These are phyloP conservation scores for Onychomys leucogaster DNA, from an alignment of 2,797 vertebrate genomes.

Conservation along the genomic window DNA sequence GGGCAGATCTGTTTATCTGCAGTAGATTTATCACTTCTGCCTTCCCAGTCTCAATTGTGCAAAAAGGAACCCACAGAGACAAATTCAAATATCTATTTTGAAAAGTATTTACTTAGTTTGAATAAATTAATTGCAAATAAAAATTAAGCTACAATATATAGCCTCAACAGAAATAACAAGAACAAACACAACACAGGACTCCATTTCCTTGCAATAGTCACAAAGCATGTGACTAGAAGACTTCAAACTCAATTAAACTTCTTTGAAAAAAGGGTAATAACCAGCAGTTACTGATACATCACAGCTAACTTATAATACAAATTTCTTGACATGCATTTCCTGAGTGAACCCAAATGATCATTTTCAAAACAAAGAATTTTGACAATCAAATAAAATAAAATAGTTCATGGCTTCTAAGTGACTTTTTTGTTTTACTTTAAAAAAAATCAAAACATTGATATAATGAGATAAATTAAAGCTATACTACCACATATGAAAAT, in stretches of 20 bases:
- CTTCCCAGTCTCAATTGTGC: constrained; percentile 48
- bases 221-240: constrained; percentile 86
- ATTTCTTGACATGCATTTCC: constrained; percentile 89
- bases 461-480: constrained; percentile 84
- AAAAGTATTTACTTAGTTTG: constrained; percentile 89
- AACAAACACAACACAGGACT: constrained; percentile 88
- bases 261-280: constrained; percentile 85
- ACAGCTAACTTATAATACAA: constrained; percentile 87
- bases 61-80: constrained; percentile 82
- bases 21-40: not conserved
- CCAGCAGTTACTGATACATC: constrained; percentile 87
- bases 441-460: constrained; percentile 77
- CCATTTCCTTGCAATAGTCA: constrained; percentile 85
- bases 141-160: constrained; percentile 90
- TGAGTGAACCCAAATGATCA: constrained; percentile 89
- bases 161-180: constrained; percentile 87
- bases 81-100: constrained; percentile 83
- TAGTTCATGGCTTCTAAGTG: constrained; percentile 85
- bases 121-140: constrained; percentile 91
- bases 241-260: constrained; percentile 85
- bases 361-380: constrained; percentile 85
- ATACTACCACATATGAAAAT: constrained; percentile 82
- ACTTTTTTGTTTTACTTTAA: constrained; percentile 78
- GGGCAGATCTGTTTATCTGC: not conserved
- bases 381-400: constrained; percentile 86